Conservation (phyloP, 2,797 vertebrate species). For the Nasua narica region DNA sequence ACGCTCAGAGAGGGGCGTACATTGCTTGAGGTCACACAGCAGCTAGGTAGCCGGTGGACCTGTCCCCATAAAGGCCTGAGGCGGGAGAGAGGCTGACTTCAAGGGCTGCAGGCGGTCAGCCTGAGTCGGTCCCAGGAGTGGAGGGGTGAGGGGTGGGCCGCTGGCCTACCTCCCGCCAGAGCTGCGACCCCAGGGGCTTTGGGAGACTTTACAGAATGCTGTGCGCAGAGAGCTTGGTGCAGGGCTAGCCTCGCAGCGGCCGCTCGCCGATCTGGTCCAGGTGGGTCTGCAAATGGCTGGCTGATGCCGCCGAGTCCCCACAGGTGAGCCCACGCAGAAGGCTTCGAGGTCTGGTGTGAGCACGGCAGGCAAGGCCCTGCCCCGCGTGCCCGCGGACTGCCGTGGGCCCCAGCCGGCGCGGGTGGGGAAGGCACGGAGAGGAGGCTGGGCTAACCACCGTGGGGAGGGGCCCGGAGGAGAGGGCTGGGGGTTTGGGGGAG, state of each 20-base stretch:
- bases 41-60: background rate
- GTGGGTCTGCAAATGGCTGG: background rate
- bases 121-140: background rate
- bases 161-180: fast-evolving
- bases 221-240: too few relatives aligned
- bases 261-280: background rate
- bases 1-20: background rate
- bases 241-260: fast-evolving
- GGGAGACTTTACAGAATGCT: background rate
- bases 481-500: background rate
- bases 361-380: background rate
- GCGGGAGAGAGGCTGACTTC: background rate
- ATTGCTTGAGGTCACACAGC: fast-evolving
- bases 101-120: background rate
- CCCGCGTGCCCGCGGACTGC: background rate
- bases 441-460: background rate
- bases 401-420: background rate
- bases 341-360: background rate
- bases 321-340: background rate
- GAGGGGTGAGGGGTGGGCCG: background rate
- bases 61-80: background rate
- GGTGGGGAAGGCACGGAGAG: background rate
- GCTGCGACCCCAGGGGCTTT: background rate
- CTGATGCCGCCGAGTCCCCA: fast-evolving
- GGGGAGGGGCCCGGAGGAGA: too few relatives aligned